phyloP scores from a whole-genome alignment of 2,113 vertebrate genomes.

The Chiloscyllium plagiosum region DNA sequence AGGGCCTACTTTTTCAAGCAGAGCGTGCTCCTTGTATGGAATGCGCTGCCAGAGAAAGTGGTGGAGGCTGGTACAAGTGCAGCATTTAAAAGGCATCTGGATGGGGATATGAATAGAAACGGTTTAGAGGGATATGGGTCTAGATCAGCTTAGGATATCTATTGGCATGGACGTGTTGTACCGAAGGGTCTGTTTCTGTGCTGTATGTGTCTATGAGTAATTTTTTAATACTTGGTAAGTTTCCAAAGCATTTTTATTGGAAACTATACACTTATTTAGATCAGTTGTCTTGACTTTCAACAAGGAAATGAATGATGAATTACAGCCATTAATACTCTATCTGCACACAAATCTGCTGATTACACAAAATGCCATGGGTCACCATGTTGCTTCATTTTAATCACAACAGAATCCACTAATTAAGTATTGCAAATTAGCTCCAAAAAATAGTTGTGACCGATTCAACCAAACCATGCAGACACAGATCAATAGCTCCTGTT shows the following conservation, averaged over 20 bases:
- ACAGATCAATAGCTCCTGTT: neutral
- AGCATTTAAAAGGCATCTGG: no score
- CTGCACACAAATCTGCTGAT: neutral
- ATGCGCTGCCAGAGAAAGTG: no score
- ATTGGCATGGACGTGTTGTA: no score
- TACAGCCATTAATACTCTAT: neutral
- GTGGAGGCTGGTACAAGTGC: no score
- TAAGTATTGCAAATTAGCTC: neutral
- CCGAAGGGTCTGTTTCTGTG: no score
- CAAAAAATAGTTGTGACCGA: neutral
- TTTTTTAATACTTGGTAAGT: neutral
- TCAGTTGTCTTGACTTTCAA: neutral
- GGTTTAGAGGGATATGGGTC: no score
- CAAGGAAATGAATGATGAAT: neutral
- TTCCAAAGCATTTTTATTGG: neutral
- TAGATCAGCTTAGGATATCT: no score
- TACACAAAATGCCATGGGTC: neutral
- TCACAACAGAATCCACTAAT: neutral
- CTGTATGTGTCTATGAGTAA: no score
- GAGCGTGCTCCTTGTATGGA: no score
- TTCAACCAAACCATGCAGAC: neutral
- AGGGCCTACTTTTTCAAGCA: no score
- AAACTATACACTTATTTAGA: neutral
- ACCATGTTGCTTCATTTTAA: neutral
- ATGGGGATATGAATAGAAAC: no score